Evolutionary conservation across 2,797 vertebrate genomes (phyloP), one percentile per base, ranked within the genome.

Genomic region (Paguma larvata): DNA sequence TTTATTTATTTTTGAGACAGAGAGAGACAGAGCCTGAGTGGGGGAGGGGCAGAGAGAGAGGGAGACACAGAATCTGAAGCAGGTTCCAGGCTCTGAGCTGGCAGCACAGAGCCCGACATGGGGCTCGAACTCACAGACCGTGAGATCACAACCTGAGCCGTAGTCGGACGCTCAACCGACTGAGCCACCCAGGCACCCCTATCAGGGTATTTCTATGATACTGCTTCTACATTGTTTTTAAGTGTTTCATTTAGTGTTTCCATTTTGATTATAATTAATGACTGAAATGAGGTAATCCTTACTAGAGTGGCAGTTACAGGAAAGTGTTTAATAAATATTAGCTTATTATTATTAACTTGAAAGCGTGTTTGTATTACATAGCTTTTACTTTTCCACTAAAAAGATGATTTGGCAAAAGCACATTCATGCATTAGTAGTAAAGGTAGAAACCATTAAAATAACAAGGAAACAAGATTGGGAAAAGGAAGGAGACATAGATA

Each of bases 211-310:
- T 53, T 34, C 8, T 79, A 73, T 44, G 44, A 5, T 68, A 68
- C 16, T 5, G 9, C 44, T 89, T 95, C 30, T 70, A 82, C 73
- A 93, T 93, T 46, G 51, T n/a, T 72, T 93, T 91, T 91, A 93
- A 94, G 18, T 41, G 70, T 73, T 88, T 89, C 63, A 83, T 59
- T 93, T 62, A 73, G 53, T 85, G 5, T 91, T 93, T 72, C 16
- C 34, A 48, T 92, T 95, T 97, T 95, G 46, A 94, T 53, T 25
- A 46, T n/a, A 77, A 86, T 23, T 93, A 19, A 73, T 73, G 46
- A 84, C 11, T 44, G 92, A 92, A 84, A 94, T n/a, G 53, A 89
- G 30, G 63, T 77, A 89, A 83, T 82, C 23, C 65, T 5, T 65
- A 21, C 13, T 53, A 63, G 48, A 68, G 1, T 90, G 23, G 14